A percentile compares a stretch with the other conserved stretches of the same genome.
Evolutionary conservation across 2,797 vertebrate species (phyloP).

Genomic region (Chrosomus eos): DNA sequence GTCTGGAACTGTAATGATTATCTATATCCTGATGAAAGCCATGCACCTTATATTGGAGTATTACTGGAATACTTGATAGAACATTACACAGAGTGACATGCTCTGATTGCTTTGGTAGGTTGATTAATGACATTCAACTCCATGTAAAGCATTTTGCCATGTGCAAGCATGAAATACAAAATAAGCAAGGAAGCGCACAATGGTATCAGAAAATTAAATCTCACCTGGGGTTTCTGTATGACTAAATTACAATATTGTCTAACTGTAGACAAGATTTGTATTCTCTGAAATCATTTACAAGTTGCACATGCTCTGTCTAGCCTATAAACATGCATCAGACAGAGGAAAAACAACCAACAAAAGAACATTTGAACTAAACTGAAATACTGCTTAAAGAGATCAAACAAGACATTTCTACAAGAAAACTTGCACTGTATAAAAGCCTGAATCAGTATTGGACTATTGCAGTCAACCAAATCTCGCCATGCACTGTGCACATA

Average conservation of each 20-base stretch:
- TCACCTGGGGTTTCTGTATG: neutral
- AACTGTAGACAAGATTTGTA: neutral
- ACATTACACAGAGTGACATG: constrained; percentile 4
- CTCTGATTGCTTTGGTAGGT: neutral
- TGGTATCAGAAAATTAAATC: neutral
- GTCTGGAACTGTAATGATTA: neutral
- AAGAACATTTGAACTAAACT: neutral
- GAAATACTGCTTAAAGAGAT: neutral
- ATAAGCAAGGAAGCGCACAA: neutral
- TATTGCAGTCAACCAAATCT: neutral
- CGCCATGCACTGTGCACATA: neutral
- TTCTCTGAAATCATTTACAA: neutral
- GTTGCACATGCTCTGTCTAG: neutral
- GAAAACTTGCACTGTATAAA: neutral
- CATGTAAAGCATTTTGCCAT: neutral
- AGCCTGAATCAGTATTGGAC: neutral
- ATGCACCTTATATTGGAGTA: neutral
- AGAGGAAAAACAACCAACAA: neutral
- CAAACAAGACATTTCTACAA: neutral
- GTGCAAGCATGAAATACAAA: neutral
- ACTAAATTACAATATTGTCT: neutral
- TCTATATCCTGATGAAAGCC: neutral
- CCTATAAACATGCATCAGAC: neutral
- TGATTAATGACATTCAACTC: neutral
- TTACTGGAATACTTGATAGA: neutral